Base-by-base conservation (phyloP, 2,888 invertebrate species). In the Drymonia ruficornis region DNA sequence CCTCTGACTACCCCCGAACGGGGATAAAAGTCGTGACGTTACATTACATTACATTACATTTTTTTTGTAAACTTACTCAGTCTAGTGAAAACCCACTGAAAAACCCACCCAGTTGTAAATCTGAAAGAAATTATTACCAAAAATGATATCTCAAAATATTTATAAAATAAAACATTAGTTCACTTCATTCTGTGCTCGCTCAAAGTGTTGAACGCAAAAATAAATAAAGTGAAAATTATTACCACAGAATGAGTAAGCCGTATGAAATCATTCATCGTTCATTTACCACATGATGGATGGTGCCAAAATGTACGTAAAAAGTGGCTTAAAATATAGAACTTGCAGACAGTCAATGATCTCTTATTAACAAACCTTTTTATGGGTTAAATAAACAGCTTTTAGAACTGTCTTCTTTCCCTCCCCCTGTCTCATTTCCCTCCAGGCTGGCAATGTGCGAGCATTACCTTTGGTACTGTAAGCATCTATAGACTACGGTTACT, bases 191-290 rank as follows among this genome's bases (percentile, higher is more conserved):
- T 43, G 9, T 11, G 28, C 28, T 45, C 15, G 28, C 9, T 15
- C n/a, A 45, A 43, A 19, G 19, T 13, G 28, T 45, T 15, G 8
- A 51, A 8, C 31, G 50, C 15, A 36, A 49, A 59, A 38, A 18
- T 46, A 53, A 60, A 65, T 48, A 62, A 52, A 58, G 34, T 40
- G 45, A 55, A 65, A 57, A 53, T 53, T 52, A 49, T 42, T 19
- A 34, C 43, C 38, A 18, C 23, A 18, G 42, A 56, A 38, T 50
- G 64, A 55, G 55, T 54, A 52, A 59, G 53, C 45, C 51, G 55
- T 56, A 42, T 62, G 52, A 68, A 69, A 69, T 61, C 55, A 59
- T 69, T 61, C 63, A 59, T 34, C 55, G 53, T 59, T 58, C 61
- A 68, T 61, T 70, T 53, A 40, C 42, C 56, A 49, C n/a, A 19